Evolutionary conservation across 2,888 invertebrate species (phyloP).

Genomic region (Orchesella flavescens): DNA sequence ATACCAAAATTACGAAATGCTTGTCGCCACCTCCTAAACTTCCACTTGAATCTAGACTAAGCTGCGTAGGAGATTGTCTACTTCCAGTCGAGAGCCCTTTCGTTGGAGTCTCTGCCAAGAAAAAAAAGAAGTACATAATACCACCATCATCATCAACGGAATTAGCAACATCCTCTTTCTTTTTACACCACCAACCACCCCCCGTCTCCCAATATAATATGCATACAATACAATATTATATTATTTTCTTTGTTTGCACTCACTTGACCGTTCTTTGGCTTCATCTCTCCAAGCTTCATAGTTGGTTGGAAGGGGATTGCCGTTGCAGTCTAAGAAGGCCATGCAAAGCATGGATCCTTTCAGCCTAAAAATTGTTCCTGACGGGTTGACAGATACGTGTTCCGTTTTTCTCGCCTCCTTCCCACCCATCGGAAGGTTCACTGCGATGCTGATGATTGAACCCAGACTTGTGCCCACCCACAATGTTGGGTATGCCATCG

Average conservation of each 20-base stretch:
- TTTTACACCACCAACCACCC: background rate
- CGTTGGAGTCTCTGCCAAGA: conserved; percentile 73
- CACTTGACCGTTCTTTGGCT: conserved; percentile 74
- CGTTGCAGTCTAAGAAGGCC: conserved; percentile 96
- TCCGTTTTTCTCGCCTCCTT: conserved; percentile 85
- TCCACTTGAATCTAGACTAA: conserved; percentile 57
- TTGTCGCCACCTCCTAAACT: conserved; percentile 79
- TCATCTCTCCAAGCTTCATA: conserved; percentile 96
- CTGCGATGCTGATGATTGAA: conserved; percentile 93
- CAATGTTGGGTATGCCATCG: conserved; percentile 89
- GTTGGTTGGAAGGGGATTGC: conserved; percentile 90
- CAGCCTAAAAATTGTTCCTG: conserved; percentile 92
- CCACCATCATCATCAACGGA: too few species aligned
- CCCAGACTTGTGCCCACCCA: conserved; percentile 99
- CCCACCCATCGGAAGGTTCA: conserved; percentile 83
- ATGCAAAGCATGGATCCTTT: conserved; percentile 82
- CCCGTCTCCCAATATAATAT: too few species aligned
- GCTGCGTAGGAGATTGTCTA: conserved; percentile 68
- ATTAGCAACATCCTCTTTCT: background rate
- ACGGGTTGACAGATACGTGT: conserved; percentile 88
- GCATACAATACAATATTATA: too few species aligned
- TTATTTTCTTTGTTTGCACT: conserved; percentile 22
- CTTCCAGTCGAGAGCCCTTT: conserved; percentile 71
- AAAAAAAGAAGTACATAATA: too few species aligned
- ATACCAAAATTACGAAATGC: conserved; percentile 93